Conservation (phyloP, 2,113 vertebrate species). For the Prionailurus viverrinus region DNA sequence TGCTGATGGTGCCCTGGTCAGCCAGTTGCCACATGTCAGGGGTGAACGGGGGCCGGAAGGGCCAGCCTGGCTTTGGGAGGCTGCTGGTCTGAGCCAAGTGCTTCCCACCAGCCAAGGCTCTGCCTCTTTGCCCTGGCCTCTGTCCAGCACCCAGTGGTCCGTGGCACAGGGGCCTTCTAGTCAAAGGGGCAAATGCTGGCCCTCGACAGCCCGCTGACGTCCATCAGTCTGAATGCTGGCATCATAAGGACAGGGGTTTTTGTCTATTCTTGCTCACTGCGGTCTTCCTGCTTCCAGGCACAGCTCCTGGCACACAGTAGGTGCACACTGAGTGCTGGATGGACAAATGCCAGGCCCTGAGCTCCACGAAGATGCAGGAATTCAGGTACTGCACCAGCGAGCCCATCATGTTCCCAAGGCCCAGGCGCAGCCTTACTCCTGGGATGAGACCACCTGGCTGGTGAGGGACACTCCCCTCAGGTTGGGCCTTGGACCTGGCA, state of each 20-base stretch:
- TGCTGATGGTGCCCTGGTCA: background rate
- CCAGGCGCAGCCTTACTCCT: background rate
- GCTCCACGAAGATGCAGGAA: background rate
- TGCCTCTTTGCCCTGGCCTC: background rate
- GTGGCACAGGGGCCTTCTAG: background rate
- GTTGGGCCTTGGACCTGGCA: background rate
- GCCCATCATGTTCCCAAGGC: background rate
- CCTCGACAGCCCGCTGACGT: fast-evolving
- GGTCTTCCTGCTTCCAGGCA: background rate
- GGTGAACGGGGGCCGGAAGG: background rate
- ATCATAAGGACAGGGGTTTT: background rate
- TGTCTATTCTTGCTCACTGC: background rate
- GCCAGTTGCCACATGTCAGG: background rate
- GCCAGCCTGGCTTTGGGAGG: background rate
- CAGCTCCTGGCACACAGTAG: background rate
- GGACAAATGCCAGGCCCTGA: background rate
- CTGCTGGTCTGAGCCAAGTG: background rate
- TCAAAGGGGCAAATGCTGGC: background rate
- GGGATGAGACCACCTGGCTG: background rate
- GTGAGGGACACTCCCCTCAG: background rate
- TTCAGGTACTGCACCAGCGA: background rate
- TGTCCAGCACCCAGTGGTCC: background rate
- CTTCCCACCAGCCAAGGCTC: background rate
- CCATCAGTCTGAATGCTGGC: background rate
- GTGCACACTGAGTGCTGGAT: background rate